Evolutionary conservation across 2,888 invertebrate genomes (phyloP), one percentile per base, ranked within the genome.

Genomic region (Geotrupes spiniger): DNA sequence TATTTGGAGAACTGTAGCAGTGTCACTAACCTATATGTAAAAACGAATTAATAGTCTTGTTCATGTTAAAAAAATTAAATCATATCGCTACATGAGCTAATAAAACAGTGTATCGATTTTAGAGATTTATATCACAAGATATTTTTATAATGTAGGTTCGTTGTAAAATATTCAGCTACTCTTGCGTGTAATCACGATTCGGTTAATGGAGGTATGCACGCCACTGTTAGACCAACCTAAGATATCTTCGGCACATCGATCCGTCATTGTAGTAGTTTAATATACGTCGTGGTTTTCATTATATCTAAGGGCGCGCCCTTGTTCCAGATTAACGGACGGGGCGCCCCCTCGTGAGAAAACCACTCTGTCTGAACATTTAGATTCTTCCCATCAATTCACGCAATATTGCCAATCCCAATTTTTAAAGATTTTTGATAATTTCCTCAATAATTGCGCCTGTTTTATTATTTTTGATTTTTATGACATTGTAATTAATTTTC

Each of bases 211-310:
- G 15, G 14, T 33, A 9, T 15, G 33, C 33, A 41, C 41, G 28
- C 41, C 41, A 28, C 21, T 10, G 31, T 27, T 43, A 43, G n/a
- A 33, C 17, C 33, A 12, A 43, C 12, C 28, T 12, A 16, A 51
- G 36, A 36, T 47, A 36, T 52, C 46, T 54, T 53, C 46, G 25
- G 41, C 46, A 51, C 55, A 55, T 55, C 55, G 55, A 55, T 55
- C 55, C 55, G 51, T 55, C 55, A 55, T 52, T 51, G 51, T 53
- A 51, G 52, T 46, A 51, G 51, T 53, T 55, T 52, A 51, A 55
- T 51, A 50, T 48, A 54, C 44, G 51, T 36, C 49, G 48, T 36
- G 48, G 39, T 45, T 45, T 41, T 50, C 42, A 46, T 50, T 46
- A 50, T 46, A 48, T 51, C 40, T 47, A 42, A 53, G 41, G 53